A percentile compares a stretch with the other conserved stretches of the same genome.
Conservation (phyloP, 2,888 invertebrate species). For the Gymnosoma rotundatum region DNA sequence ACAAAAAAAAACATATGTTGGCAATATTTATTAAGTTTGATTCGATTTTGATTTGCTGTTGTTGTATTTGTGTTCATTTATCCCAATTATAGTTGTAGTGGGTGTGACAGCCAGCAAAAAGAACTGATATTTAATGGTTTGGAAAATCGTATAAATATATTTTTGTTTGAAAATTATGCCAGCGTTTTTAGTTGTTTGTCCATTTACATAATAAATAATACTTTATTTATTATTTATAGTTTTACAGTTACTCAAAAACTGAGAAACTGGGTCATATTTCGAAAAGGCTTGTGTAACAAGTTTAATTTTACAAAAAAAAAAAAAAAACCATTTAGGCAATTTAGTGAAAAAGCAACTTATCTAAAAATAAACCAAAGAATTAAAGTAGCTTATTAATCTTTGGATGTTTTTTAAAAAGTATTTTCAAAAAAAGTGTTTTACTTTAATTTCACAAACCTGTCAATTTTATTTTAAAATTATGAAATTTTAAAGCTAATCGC, state of each 20-base stretch:
- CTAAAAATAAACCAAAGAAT: no score
- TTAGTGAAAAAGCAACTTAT: neutral
- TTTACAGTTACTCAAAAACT: slow-evolving; percentile 20
- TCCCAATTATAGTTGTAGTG: slow-evolving; percentile 59
- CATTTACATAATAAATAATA: slow-evolving; percentile 36
- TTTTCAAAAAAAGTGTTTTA: no score
- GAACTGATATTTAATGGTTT: slow-evolving; percentile 56
- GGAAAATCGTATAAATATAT: slow-evolving; percentile 57
- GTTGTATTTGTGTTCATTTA: slow-evolving; percentile 28
- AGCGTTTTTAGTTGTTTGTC: slow-evolving; percentile 24
- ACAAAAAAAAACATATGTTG: slow-evolving; percentile 52
- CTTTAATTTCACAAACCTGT: no score
- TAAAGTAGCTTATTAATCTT: no score
- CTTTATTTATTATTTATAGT: slow-evolving; percentile 67
- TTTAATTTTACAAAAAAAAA: neutral
- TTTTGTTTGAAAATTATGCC: slow-evolving; percentile 47
- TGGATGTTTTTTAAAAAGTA: no score
- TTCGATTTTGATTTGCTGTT: slow-evolving; percentile 49
- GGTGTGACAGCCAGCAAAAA: slow-evolving; percentile 59
- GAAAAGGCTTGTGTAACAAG: slow-evolving; percentile 32
- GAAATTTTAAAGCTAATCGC: no score
- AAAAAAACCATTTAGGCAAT: neutral
- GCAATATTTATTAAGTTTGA: slow-evolving; percentile 32
- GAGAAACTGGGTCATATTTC: slow-evolving; percentile 46
- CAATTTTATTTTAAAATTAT: no score